These are phyloP conservation scores for Tenthredo scrophulariae DNA, from an alignment of 2,888 invertebrate species.

Conservation along the genomic window DNA sequence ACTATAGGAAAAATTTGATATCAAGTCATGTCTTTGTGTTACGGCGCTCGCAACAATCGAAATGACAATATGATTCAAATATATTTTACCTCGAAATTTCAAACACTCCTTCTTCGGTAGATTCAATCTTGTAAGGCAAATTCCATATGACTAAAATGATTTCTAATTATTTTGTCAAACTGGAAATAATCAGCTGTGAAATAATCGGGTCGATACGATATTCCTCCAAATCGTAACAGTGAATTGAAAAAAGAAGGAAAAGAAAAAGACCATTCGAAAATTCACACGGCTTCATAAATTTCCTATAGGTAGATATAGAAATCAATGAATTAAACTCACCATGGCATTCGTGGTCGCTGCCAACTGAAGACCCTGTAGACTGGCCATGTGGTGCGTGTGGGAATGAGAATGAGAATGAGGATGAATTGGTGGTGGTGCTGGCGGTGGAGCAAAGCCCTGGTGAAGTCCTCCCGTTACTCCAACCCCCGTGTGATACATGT, in stretches of 20 bases:
- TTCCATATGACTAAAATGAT: background rate
- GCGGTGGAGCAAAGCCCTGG: slow-evolving; percentile 76
- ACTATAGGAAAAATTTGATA: no score
- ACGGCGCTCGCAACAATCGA: background rate
- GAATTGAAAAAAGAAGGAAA: no score
- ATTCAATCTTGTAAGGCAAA: background rate
- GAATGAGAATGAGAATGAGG: slow-evolving; percentile 78
- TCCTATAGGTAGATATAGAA: background rate
- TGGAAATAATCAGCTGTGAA: background rate
- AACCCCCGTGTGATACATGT: slow-evolving; percentile 78
- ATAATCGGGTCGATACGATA: background rate
- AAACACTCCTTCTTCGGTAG: background rate
- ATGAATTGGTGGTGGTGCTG: slow-evolving; percentile 77
- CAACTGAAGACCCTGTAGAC: slow-evolving; percentile 80
- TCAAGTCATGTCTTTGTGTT: background rate
- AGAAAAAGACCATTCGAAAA: background rate
- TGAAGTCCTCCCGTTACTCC: slow-evolving; percentile 76
- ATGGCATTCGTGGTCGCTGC: slow-evolving; percentile 82
- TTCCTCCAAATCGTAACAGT: no score
- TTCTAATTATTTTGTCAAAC: background rate
- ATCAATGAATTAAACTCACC: slow-evolving; percentile 77
- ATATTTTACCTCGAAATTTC: background rate
- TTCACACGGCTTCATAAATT: background rate
- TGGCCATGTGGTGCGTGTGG: slow-evolving; percentile 80
- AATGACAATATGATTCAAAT: background rate